Conservation (phyloP, 2,888 invertebrate genomes). For the Hemaris fuciformis region DNA sequence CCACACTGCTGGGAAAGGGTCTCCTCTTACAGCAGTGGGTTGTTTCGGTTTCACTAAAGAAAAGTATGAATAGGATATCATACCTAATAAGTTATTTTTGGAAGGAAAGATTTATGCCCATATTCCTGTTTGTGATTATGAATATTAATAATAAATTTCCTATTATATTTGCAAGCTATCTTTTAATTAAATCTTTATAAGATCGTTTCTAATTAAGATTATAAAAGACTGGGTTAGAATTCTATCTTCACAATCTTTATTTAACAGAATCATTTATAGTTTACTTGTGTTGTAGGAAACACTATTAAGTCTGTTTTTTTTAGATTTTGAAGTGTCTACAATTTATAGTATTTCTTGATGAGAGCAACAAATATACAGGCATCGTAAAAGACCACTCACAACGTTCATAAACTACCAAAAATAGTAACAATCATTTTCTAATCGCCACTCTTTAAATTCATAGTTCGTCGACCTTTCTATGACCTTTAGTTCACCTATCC, state of each 20-base stretch:
- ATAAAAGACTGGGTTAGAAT: too few relatives aligned
- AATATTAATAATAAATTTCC: background rate
- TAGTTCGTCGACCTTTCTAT: slow-evolving; percentile 33
- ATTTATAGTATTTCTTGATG: background rate
- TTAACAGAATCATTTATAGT: too few relatives aligned
- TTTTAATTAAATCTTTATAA: too few relatives aligned
- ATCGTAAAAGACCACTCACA: background rate
- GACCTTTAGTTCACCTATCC: slow-evolving; percentile 36
- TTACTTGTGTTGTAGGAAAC: too few relatives aligned
- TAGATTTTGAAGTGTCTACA: too few relatives aligned
- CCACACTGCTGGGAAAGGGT: too few relatives aligned
- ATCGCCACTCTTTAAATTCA: slow-evolving; percentile 27
- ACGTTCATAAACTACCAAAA: slow-evolving; percentile 31
- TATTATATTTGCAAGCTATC: background rate
- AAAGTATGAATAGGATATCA: background rate
- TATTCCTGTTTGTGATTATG: background rate
- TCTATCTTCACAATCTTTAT: too few relatives aligned
- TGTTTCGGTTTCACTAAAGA: background rate
- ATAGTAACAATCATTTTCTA: slow-evolving; percentile 34
- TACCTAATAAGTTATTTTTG: background rate
- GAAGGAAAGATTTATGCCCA: background rate
- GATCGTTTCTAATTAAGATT: too few relatives aligned
- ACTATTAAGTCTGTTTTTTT: too few relatives aligned
- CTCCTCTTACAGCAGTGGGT: too few relatives aligned
- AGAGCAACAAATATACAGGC: background rate